Evolutionary conservation across 2,888 invertebrate genomes (phyloP), one percentile per base, ranked within the genome.

Genomic region (Troilus luridus): DNA sequence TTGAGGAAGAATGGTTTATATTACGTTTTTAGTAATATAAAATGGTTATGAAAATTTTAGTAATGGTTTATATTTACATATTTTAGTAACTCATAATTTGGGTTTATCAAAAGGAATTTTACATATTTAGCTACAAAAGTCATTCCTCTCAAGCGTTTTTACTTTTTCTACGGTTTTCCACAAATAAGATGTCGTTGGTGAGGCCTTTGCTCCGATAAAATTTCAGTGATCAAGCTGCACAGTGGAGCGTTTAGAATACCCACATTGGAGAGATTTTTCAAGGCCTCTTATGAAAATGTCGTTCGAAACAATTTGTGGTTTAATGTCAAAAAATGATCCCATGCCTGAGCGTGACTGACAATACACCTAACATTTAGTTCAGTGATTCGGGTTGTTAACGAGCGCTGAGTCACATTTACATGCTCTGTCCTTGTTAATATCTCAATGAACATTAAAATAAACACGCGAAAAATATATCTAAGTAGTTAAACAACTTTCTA

Each of bases 231-330:
- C 72, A 77, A 77, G 41, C 17, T 77, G 72, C 72, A 77, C 72
- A 77, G 72, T 41, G 72, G 41, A 77, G 72, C 72, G 72, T 77
- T 77, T 19, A 77, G 19, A 77, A 77, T 41, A 77, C 41, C 27
- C 41, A 41, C 9, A 41, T 41, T 1, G 41, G 72, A 41, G 21
- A 41, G 27, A 27, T 41, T 77, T 41, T 77, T 41, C 72, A 77
- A 77, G 72, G 72, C 17, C 72, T 41, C 19, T 27, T 77, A 5
- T 77, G 27, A 77, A 77, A 77, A 77, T 77, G 72, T 77, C 72
- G 17, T 77, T 41, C 19, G 7, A 41, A 77, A 77, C 72, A 17
- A 77, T 77, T 41, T 77, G 72, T 41, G 72, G 72, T 77, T 41
- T 17, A 19, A 77, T 17, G 41, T 41, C 72, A 77, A 77, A 77